These are phyloP conservation scores for Margaritifera margaritifera DNA, from an alignment of 2,888 invertebrate genomes.

Conservation along the genomic window DNA sequence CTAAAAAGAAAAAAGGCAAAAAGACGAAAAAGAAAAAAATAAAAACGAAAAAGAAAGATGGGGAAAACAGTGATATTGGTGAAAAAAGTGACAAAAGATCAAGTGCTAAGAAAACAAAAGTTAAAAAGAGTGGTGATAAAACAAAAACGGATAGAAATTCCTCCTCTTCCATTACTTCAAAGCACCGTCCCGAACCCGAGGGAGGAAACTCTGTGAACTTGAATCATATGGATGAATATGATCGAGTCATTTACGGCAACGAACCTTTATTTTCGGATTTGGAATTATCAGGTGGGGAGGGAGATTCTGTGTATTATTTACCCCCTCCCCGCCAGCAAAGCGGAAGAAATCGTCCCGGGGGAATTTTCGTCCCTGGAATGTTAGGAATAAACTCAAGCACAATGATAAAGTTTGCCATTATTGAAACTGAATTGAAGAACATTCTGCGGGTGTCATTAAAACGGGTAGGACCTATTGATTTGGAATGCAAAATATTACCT, in stretches of 20 bases:
- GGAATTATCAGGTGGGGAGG: slow-evolving; percentile 50
- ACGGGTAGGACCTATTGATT: slow-evolving; percentile 80
- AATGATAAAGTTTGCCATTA: slow-evolving; percentile 97
- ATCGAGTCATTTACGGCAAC: slow-evolving; percentile 62
- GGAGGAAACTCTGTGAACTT: slow-evolving; percentile 50
- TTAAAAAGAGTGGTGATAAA: too few relatives aligned
- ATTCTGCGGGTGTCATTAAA: slow-evolving; percentile 96
- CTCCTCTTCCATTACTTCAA: slow-evolving; percentile 26
- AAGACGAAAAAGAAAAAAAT: slow-evolving; percentile 47
- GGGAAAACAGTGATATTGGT: slow-evolving; percentile 13
- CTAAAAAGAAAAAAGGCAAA: slow-evolving; percentile 43
- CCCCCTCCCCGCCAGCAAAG: neutral
- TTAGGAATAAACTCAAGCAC: slow-evolving; percentile 86
- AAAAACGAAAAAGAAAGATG: slow-evolving; percentile 17
- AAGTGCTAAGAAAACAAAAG: slow-evolving; percentile 33
- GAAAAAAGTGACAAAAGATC: slow-evolving; percentile 31
- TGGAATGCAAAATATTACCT: too few relatives aligned
- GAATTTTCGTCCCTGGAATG: slow-evolving; percentile 28
- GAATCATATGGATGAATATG: slow-evolving; percentile 54
- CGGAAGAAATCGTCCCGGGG: neutral
- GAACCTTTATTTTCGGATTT: slow-evolving; percentile 67
- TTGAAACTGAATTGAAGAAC: slow-evolving; percentile 97
- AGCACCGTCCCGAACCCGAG: slow-evolving; percentile 64
- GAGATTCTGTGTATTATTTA: slow-evolving; percentile 15
- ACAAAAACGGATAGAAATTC: too few relatives aligned